Conservation (phyloP, 2,797 vertebrate genomes). For the Hozukius guyotensis region DNA sequence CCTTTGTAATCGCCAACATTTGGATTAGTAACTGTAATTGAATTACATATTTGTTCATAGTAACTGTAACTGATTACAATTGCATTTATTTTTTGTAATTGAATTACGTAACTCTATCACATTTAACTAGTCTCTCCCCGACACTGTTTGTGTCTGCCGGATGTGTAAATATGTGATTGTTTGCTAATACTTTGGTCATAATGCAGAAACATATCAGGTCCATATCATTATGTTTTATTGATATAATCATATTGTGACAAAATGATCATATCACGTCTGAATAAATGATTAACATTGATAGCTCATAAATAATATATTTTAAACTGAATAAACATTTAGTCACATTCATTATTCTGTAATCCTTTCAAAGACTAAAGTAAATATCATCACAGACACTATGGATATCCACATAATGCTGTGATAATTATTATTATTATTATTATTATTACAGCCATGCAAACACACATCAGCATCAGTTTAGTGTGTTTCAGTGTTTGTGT, state of each 20-base stretch:
- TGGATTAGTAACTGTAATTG: no score
- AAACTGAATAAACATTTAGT: neutral
- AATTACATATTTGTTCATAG: no score
- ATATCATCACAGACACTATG: neutral
- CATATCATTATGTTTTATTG: neutral
- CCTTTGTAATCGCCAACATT: no score
- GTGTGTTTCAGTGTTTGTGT: neutral
- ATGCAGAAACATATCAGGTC: neutral
- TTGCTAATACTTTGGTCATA: neutral
- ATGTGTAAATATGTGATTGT: neutral
- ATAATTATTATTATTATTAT: neutral
- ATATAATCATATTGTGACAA: neutral
- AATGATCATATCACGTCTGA: neutral
- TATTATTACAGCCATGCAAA: neutral
- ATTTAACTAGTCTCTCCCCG: neutral
- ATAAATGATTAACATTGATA: neutral
- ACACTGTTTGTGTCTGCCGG: neutral
- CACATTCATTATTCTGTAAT: neutral
- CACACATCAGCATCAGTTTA: neutral
- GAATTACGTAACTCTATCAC: no score
- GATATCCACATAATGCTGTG: neutral
- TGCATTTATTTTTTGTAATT: no score
- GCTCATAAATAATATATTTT: neutral
- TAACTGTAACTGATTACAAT: no score
- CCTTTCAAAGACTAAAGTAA: neutral